Percentiles rank a stretch among this genome's conserved stretches.
Conservation (phyloP, 2,797 vertebrate species). For the Taeniopygia guttata region DNA sequence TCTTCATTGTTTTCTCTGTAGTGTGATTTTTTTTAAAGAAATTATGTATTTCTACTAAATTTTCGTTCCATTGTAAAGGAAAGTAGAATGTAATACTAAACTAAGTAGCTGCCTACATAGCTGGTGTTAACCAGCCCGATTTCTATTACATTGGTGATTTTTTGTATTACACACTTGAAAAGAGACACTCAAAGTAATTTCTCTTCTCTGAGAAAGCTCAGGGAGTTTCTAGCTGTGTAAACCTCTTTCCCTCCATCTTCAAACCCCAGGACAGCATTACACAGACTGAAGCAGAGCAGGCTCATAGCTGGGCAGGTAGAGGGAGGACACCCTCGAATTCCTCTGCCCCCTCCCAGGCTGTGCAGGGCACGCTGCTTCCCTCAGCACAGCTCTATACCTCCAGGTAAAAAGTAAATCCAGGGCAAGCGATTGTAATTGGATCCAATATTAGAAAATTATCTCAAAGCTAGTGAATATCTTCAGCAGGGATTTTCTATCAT, state of each 20-base stretch:
- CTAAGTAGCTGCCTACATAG: neutral
- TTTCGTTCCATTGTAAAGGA: neutral
- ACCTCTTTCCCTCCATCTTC: neutral
- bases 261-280: neutral
- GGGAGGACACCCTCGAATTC: accelerated
- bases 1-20: neutral
- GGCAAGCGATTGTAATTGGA: neutral
- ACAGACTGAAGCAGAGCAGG: accelerated
- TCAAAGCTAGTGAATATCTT: neutral
- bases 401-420: neutral
- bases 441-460: neutral
- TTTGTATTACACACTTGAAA: neutral
- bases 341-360: neutral
- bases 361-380: neutral
- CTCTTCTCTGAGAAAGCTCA: neutral
- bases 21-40: neutral
- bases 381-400: neutral
- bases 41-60: neutral
- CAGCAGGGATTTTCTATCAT: neutral
- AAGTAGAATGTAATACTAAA: neutral
- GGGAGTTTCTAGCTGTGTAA: neutral
- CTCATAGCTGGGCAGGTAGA: neutral
- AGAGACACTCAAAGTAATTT: neutral
- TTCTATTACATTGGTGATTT: neutral
- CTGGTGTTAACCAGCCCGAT: neutral